phyloP scores from a whole-genome alignment of 2,113 vertebrate species.

The Pelvicachromis taeniatus region DNA sequence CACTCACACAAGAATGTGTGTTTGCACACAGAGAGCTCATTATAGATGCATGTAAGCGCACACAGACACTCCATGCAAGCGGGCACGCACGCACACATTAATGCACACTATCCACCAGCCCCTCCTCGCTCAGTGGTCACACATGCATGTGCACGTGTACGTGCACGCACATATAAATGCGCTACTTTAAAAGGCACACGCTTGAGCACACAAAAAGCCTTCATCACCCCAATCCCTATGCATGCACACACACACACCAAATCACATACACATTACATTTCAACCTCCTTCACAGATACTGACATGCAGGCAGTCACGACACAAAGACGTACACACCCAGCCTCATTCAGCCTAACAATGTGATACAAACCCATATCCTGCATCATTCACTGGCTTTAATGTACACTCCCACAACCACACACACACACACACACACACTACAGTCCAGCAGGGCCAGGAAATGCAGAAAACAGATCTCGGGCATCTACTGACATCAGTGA shows the following conservation, averaged over 20 bases:
- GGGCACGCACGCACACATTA: not conserved
- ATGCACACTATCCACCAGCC: not conserved
- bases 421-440: not conserved
- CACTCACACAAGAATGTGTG: not conserved
- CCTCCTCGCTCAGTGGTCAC: not conserved
- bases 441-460: conserved; percentile 10
- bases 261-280: not conserved
- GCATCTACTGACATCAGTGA: conserved; percentile 41
- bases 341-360: not conserved
- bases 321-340: not conserved
- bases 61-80: not conserved
- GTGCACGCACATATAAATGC: not conserved
- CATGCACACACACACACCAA: not conserved
- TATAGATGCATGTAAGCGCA: conserved; percentile 25
- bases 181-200: not conserved
- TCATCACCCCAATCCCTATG: not conserved
- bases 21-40: conserved; percentile 26
- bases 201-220: not conserved
- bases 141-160: not conserved
- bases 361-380: conserved; percentile 21
- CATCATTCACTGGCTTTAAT: not conserved
- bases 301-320: not conserved
- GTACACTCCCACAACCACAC: not conserved
- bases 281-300: not conserved
- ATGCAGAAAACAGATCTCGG: conserved; percentile 60